These are phyloP conservation scores for Scaptomyza parva DNA, from an alignment of 2,888 invertebrate genomes.

Conservation along the genomic window DNA sequence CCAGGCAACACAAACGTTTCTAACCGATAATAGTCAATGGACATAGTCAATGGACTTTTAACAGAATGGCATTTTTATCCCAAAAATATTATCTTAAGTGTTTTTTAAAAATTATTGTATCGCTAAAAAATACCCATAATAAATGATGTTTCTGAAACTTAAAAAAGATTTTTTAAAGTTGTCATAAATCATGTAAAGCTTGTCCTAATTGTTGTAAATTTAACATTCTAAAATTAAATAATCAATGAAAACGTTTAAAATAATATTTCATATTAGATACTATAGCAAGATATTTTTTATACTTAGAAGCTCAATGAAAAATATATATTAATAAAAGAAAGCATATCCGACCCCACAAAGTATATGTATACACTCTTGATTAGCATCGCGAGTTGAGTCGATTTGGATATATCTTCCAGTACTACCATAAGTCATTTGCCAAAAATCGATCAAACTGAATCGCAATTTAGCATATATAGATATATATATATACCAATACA, in stretches of 20 bases:
- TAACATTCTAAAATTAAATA: not conserved
- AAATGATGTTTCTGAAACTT: not conserved
- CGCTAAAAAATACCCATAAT: not conserved
- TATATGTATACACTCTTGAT: too few relatives aligned
- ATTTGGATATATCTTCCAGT: too few relatives aligned
- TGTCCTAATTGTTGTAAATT: too few relatives aligned
- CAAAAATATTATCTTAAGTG: not conserved
- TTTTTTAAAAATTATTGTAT: constrained; percentile 2
- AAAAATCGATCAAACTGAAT: too few relatives aligned
- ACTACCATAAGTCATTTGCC: too few relatives aligned
- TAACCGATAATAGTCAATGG: too few relatives aligned
- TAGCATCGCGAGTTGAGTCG: too few relatives aligned
- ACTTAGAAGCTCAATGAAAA: too few relatives aligned
- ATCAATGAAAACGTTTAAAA: not conserved
- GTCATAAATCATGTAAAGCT: not conserved
- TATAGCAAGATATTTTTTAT: not conserved
- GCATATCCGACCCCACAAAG: too few relatives aligned
- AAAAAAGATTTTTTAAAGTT: not conserved
- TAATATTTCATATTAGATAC: not conserved
- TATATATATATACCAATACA: too few relatives aligned
- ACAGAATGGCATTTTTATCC: not conserved
- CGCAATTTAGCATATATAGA: too few relatives aligned
- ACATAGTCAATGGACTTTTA: constrained; percentile 1
- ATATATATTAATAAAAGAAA: too few relatives aligned
- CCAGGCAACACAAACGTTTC: constrained; percentile 45